Percentiles rank a stretch among this genome's conserved stretches.
phyloP scores from a whole-genome alignment of 2,888 invertebrate species.

The Hyposoter dolosus region DNA sequence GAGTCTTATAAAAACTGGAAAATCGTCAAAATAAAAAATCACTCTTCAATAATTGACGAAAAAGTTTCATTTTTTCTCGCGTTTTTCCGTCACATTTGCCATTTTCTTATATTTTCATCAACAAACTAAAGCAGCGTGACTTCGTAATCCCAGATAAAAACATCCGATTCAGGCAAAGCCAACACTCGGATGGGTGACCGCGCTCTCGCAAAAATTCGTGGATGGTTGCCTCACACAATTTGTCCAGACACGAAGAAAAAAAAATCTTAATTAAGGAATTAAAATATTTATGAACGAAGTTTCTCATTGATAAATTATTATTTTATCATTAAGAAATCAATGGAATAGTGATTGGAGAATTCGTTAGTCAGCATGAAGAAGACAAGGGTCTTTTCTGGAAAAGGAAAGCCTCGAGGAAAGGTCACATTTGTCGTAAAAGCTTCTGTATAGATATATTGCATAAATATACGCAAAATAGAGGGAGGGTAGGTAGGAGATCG shows the following conservation, averaged over 20 bases:
- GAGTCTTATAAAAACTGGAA: neutral
- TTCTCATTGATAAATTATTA: neutral
- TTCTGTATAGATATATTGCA: neutral
- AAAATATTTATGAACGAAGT: neutral
- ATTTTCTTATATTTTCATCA: neutral
- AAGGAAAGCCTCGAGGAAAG: neutral
- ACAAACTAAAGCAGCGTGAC: no score
- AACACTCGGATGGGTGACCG: no score
- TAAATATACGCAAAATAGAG: slow-evolving; percentile 6
- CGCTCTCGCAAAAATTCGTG: no score
- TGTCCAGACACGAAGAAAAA: neutral
- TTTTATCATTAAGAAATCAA: neutral
- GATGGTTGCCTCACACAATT: no score
- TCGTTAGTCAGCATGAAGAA: neutral
- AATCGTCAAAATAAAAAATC: neutral
- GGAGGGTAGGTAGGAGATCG: slow-evolving; percentile 18
- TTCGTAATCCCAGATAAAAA: no score
- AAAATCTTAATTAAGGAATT: neutral
- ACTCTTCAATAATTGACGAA: neutral
- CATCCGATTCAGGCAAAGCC: no score
- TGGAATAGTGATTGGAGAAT: neutral
- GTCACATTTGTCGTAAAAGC: neutral
- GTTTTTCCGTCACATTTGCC: neutral
- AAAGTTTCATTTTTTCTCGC: neutral
- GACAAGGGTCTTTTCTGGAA: neutral